A percentile compares a stretch with the other conserved stretches of the same genome.
Conservation (phyloP, 1,140 invertebrate genomes). For the Drosophila willistoni region DNA sequence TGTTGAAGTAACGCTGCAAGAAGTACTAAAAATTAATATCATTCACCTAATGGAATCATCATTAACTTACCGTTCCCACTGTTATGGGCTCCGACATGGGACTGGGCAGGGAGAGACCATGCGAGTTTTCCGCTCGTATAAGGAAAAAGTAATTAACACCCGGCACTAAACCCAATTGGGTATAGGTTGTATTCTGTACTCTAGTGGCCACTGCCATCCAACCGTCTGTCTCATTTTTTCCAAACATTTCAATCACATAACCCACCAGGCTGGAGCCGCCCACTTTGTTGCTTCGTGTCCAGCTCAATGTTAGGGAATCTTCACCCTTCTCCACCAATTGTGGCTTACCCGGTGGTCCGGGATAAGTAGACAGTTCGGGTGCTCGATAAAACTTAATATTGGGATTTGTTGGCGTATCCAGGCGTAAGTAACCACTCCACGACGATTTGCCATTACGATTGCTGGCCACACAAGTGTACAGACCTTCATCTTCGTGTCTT, state of each 20-base stretch:
- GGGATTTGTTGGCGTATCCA: constrained; percentile 92
- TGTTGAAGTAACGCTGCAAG: constrained; percentile 83
- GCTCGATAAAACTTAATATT: constrained; percentile 92
- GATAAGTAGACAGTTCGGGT: constrained; percentile 89
- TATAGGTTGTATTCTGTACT: constrained; percentile 86
- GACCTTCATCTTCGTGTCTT: constrained; percentile 88
- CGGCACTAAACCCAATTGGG: constrained; percentile 87
- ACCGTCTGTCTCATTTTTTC: constrained; percentile 83
- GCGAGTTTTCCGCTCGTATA: constrained; percentile 92
- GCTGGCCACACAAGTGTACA: constrained; percentile 93
- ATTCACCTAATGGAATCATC: neutral
- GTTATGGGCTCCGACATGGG: constrained; percentile 87
- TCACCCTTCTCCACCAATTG: constrained; percentile 90
- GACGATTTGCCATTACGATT: constrained; percentile 93
- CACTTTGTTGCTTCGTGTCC: constrained; percentile 90
- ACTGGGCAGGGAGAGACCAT: constrained; percentile 90
- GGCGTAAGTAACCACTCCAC: constrained; percentile 91
- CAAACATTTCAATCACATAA: constrained; percentile 90
- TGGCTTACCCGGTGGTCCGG: constrained; percentile 91
- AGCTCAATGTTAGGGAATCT: constrained; percentile 90
- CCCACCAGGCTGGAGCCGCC: constrained; percentile 92
- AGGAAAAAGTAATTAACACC: constrained; percentile 93
- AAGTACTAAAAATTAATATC: neutral
- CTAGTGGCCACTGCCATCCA: constrained; percentile 87
- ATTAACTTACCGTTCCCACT: constrained; percentile 77